Base-by-base conservation (phyloP, 2,888 invertebrate species). In the Acrobasis suavella region DNA sequence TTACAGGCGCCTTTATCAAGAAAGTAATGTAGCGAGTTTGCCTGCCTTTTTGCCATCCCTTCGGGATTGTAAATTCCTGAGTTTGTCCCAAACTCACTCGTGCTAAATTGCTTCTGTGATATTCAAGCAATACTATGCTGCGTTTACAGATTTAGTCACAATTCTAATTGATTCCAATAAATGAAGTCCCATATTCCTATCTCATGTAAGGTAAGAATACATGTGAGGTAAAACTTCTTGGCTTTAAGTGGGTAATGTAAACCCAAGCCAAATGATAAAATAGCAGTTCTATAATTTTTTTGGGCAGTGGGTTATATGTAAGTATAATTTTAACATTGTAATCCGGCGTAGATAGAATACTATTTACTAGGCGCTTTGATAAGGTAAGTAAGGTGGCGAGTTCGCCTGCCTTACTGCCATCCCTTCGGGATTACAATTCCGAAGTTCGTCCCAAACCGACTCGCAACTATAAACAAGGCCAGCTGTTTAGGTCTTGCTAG, bases 381-480 rank as follows among this genome's bases (percentile, higher is more conserved):
- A 38, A 37, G 46, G 54, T 54, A 38, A 22, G 54, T 54, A 46
- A 54, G 54, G 54, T 37, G 54, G 54, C 54, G 54, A 54, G 54
- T 14, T 32, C 32, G 22, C 37, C 54, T 54, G 22, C n/a, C 54
- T 54, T 54, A n/a, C 54, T n/a, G 54, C 32, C 37, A 38, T 54
- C 54, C 54, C 15, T 37, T 54, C 37, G 54, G 38, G 55, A 38
- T 59, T 59, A 59, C 59, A 50, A 38, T 50, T 15, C 15, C 50
- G n/a, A 58, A 50, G 32, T 50, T 38, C 37, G 42, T 38, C 50
- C 50, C 38, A 12, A 59, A n/a, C 59, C 59, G 10, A 22, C 49
- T 51, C 39, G 17, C 60, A 52, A 60, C 60, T 60, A 60, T 60
- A 60, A 60, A 60, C 42, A 39, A 50, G 51, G 60, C 42, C 52